phyloP scores from a whole-genome alignment of 2,113 vertebrate genomes.

The Mungos mungo region DNA sequence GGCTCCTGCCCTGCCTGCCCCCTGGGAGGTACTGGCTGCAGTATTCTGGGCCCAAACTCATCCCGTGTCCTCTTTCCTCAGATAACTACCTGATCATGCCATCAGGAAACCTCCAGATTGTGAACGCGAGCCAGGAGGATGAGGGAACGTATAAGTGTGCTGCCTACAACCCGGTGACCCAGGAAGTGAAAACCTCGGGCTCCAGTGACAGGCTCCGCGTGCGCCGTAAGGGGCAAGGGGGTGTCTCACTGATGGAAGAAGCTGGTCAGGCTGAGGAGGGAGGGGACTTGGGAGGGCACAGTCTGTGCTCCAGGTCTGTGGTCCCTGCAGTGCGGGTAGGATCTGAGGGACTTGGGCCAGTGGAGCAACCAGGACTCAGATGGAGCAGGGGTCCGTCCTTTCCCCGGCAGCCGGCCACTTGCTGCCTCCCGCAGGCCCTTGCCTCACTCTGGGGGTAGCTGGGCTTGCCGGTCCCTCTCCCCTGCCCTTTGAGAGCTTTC shows the following conservation, averaged over 20 bases:
- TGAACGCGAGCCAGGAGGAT: slow-evolving; percentile 95
- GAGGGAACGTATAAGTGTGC: slow-evolving; percentile 97
- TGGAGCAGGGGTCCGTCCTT: fast-evolving
- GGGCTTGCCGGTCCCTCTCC: background rate
- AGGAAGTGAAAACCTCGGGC: slow-evolving; percentile 96
- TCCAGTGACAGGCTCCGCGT: slow-evolving; percentile 95
- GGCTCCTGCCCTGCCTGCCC: background rate
- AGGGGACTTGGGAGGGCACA: background rate
- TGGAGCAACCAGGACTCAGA: background rate
- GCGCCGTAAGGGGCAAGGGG: slow-evolving; percentile 88
- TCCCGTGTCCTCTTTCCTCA: slow-evolving; percentile 66
- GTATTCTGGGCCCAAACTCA: background rate
- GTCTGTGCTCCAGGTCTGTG: background rate
- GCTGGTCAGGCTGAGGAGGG: background rate
- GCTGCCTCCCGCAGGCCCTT: background rate
- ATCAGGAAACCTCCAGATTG: slow-evolving; percentile 97
- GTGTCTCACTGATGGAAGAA: background rate
- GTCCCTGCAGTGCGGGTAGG: fast-evolving
- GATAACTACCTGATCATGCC: slow-evolving; percentile 99
- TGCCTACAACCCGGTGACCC: slow-evolving; percentile 96
- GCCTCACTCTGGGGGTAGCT: fast-evolving
- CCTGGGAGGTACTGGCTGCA: background rate
- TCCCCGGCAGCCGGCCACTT: background rate
- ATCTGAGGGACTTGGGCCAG: background rate
- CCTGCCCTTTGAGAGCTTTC: background rate